Evolutionary conservation across 2,797 vertebrate genomes (phyloP).

Genomic region (Rousettus madagascariensis): DNA sequence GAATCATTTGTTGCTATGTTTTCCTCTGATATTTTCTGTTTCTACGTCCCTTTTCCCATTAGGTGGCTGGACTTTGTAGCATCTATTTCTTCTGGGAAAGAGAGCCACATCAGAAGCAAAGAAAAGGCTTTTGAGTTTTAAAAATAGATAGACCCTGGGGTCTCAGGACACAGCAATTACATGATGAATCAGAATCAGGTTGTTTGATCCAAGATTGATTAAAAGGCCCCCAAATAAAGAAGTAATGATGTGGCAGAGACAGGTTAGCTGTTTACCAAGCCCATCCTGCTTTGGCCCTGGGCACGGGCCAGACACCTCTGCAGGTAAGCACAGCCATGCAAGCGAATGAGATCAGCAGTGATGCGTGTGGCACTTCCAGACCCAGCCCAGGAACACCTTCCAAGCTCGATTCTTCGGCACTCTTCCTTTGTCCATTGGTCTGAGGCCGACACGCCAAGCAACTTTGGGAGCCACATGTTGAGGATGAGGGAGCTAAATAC

Average conservation of each 20-base stretch:
- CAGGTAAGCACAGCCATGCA: neutral
- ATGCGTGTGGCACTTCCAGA: fast-evolving
- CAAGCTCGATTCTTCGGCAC: fast-evolving
- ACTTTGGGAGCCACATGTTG: neutral
- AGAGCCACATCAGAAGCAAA: neutral
- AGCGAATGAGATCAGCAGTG: neutral
- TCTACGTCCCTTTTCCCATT: neutral
- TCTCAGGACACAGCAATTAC: neutral
- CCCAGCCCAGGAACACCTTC: neutral
- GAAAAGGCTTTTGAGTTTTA: neutral
- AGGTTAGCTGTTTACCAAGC: neutral
- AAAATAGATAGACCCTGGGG: neutral
- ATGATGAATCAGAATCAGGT: neutral
- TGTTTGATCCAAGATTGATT: neutral
- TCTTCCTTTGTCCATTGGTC: neutral
- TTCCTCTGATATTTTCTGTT: neutral
- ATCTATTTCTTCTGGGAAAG: neutral
- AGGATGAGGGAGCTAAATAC: neutral
- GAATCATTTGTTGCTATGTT: neutral
- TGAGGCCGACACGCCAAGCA: neutral
- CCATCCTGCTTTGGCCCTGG: neutral
- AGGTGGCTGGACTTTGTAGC: neutral
- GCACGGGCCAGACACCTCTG: neutral
- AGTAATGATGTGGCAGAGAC: neutral
- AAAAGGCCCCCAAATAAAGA: neutral